These are phyloP conservation scores for Eulemur macaco DNA, from an alignment of 2,113 vertebrate genomes.

Conservation along the genomic window DNA sequence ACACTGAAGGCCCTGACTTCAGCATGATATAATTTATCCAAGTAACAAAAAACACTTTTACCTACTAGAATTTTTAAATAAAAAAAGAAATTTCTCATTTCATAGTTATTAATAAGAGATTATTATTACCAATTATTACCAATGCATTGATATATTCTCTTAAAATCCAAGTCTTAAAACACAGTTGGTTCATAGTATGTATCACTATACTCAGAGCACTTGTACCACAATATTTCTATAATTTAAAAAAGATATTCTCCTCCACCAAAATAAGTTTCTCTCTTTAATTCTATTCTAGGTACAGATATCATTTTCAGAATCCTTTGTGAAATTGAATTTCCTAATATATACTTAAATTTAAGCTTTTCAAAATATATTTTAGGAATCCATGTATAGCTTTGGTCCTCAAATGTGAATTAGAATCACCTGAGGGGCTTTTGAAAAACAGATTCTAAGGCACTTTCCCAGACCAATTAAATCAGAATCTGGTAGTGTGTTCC, in stretches of 20 bases:
- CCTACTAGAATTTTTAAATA: too few species aligned
- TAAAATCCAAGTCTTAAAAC: not conserved
- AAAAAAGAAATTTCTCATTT: not conserved
- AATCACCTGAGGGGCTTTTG: not conserved
- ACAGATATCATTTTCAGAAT: not conserved
- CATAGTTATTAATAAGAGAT: not conserved
- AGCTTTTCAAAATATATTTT: slow-evolving; percentile 12
- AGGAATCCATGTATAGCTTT: not conserved
- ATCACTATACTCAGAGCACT: not conserved
- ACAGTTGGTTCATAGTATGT: not conserved
- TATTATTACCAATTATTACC: not conserved
- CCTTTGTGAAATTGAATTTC: not conserved
- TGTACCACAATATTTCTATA: not conserved
- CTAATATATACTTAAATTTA: not conserved
- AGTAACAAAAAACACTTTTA: too few species aligned
- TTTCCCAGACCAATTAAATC: not conserved
- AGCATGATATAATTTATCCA: too few species aligned
- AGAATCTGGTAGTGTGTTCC: not conserved
- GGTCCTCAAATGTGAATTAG: slow-evolving; percentile 8
- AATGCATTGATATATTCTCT: not conserved
- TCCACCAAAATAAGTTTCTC: not conserved
- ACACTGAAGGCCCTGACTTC: too few species aligned
- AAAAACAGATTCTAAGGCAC: not conserved
- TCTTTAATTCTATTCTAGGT: not conserved
- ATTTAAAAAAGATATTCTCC: not conserved